Conservation (phyloP, 1,140 invertebrate species). For the Anastrepha obliqua region DNA sequence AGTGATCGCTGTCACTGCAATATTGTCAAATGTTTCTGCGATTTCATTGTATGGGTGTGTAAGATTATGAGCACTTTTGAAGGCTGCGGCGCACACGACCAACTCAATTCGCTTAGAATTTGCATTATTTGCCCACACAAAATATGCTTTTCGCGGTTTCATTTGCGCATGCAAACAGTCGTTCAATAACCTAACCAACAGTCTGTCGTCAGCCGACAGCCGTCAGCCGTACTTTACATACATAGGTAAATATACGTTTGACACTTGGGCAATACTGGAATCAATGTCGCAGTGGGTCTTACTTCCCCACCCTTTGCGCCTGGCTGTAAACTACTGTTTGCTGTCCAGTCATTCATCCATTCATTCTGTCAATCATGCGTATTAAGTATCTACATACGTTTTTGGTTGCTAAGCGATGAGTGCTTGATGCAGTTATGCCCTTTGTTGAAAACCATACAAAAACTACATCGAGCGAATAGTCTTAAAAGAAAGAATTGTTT, state of each 20-base stretch:
- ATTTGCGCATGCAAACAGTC: constrained; percentile 43
- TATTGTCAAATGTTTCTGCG: not conserved
- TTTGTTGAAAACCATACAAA: not conserved
- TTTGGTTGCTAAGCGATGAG: not conserved
- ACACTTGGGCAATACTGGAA: not conserved
- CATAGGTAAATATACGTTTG: not conserved
- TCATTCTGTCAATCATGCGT: not conserved
- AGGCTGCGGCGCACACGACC: not conserved
- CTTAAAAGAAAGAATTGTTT: no score
- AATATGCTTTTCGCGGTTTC: not conserved
- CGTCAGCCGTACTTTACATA: not conserved
- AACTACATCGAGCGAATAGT: no score
- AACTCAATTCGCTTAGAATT: constrained; percentile 35
- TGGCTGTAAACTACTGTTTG: constrained; percentile 7
- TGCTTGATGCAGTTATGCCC: not conserved
- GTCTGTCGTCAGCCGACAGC: not conserved
- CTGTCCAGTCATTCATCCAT: constrained; percentile 13
- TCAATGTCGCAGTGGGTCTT: constrained; percentile 22
- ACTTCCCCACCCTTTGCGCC: not conserved
- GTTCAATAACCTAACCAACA: constrained; percentile 31
- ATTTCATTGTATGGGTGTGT: no score
- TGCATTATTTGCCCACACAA: constrained; percentile 43
- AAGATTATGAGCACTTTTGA: not conserved
- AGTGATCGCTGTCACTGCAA: not conserved
- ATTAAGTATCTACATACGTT: not conserved